phyloP scores from a whole-genome alignment of 2,113 vertebrate species.

The Pluvianellus socialis region DNA sequence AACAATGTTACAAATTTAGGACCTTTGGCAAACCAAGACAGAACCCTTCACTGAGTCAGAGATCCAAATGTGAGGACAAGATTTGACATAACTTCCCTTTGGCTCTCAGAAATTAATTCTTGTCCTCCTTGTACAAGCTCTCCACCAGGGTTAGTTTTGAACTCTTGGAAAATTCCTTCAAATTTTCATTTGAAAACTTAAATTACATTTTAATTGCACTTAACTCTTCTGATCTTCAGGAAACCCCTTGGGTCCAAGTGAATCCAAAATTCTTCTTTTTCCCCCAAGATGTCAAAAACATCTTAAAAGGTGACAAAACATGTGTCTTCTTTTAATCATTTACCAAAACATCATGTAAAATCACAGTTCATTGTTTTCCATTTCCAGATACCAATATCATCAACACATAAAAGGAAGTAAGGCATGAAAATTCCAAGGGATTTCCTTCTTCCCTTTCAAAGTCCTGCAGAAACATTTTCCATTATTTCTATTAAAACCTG shows the following conservation, averaged over 20 bases:
- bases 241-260: neutral
- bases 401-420: neutral
- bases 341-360: neutral
- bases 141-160: neutral
- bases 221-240: neutral
- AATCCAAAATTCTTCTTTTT: neutral
- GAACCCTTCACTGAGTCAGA: neutral
- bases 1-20: neutral
- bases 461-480: neutral
- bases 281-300: neutral
- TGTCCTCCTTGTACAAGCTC: neutral
- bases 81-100: neutral
- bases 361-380: neutral
- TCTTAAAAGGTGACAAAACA: neutral
- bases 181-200: neutral
- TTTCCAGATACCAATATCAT: neutral
- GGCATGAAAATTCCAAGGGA: neutral
- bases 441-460: neutral
- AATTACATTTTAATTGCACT: neutral
- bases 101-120: neutral
- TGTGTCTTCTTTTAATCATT: neutral
- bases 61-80: neutral
- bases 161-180: neutral
- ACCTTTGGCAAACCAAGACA: neutral
- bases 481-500: neutral